These are phyloP conservation scores for Dysmachus trigonus DNA, from an alignment of 2,888 invertebrate species.

Conservation along the genomic window DNA sequence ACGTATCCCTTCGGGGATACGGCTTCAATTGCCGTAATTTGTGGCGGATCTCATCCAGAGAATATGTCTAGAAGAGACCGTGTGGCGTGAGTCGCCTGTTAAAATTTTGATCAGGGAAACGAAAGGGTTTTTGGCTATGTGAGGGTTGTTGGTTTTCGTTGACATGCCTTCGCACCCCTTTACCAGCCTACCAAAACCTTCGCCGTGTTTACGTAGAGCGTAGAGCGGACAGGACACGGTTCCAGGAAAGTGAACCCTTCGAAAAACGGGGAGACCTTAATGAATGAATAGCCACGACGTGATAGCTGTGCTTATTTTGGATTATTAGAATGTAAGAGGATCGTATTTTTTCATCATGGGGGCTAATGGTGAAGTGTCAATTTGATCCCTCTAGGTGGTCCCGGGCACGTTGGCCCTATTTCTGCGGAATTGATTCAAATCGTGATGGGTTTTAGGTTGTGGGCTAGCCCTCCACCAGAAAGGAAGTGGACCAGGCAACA, in stretches of 20 bases:
- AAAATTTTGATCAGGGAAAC: slow-evolving; percentile 36
- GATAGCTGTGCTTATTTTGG: slow-evolving; percentile 15
- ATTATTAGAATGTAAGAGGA: slow-evolving; percentile 19
- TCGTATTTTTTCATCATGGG: slow-evolving; percentile 21
- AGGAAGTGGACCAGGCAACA: background rate
- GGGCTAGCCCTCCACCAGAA: background rate
- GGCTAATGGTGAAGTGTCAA: slow-evolving; percentile 3
- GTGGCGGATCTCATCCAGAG: slow-evolving; percentile 31
- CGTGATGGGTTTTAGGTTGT: background rate
- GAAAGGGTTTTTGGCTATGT: slow-evolving; percentile 19
- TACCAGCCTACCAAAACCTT: background rate
- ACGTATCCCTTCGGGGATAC: background rate
- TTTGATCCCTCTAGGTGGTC: background rate
- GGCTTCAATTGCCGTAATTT: slow-evolving; percentile 30
- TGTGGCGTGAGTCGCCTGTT: slow-evolving; percentile 27
- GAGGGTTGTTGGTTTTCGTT: background rate
- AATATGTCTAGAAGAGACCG: slow-evolving; percentile 1
- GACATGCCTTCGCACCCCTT: background rate
- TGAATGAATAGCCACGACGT: slow-evolving; percentile 27
- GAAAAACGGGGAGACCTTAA: background rate
- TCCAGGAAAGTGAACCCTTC: background rate
- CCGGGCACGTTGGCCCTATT: background rate
- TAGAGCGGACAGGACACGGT: background rate
- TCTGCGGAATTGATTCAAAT: slow-evolving; percentile 2
- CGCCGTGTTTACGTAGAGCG: background rate